These are phyloP conservation scores for Mastomys natalensis DNA, from an alignment of 2,113 vertebrate species.

Conservation along the genomic window DNA sequence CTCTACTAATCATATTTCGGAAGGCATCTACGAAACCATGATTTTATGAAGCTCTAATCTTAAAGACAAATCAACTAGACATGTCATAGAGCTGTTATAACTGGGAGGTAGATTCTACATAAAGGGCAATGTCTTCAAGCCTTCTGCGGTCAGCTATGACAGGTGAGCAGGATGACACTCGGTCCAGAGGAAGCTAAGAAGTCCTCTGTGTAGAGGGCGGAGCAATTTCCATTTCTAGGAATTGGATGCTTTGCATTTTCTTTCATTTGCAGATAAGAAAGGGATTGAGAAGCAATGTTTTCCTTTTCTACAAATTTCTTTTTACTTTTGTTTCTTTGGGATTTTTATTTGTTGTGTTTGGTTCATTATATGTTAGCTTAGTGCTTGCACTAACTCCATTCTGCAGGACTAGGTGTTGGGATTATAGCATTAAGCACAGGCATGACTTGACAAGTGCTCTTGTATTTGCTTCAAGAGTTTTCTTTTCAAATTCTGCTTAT, in stretches of 20 bases:
- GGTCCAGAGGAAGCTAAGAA: background rate
- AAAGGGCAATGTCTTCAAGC: background rate
- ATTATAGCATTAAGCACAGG: background rate
- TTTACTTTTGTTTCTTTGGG: background rate
- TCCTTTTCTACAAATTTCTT: too few relatives aligned
- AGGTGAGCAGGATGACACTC: rapidly evolving
- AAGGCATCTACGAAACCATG: background rate
- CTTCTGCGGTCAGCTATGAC: background rate
- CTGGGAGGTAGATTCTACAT: background rate
- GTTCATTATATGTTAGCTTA: background rate
- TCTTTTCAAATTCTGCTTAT: background rate
- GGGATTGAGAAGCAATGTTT: background rate
- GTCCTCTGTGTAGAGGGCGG: background rate
- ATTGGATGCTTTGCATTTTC: background rate
- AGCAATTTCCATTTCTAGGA: background rate
- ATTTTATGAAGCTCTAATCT: conserved; percentile 5
- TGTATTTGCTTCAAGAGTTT: background rate
- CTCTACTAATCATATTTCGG: background rate
- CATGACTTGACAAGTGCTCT: too few relatives aligned
- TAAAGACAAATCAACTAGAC: conserved; percentile 7
- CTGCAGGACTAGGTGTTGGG: too few relatives aligned
- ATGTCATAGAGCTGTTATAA: background rate
- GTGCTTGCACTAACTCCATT: background rate
- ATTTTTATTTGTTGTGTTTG: background rate
- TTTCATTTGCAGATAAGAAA: conserved; percentile 2